Conservation (phyloP, 2,113 vertebrate genomes). For the Leiothrix lutea region DNA sequence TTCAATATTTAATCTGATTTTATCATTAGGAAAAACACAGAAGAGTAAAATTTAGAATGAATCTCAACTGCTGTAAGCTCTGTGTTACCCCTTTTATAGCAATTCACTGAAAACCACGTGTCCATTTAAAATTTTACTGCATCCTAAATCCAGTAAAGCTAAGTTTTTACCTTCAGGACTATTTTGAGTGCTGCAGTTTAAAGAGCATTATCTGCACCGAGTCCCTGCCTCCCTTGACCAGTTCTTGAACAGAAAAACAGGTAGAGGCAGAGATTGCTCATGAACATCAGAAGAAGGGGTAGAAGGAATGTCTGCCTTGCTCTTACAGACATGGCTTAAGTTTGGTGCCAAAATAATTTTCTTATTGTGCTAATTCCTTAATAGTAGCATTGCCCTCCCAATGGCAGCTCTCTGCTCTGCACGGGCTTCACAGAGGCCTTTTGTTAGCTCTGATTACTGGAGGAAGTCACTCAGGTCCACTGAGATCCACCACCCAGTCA, state of each 20-base stretch:
- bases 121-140: background rate
- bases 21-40: background rate
- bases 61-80: background rate
- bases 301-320: background rate
- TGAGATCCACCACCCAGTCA: background rate
- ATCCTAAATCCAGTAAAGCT: background rate
- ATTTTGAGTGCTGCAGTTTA: background rate
- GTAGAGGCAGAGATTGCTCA: background rate
- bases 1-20: background rate
- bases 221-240: background rate
- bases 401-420: background rate
- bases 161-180: background rate
- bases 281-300: background rate
- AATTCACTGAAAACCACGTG: background rate
- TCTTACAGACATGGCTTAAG: background rate
- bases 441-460: background rate
- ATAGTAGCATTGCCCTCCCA: accelerated
- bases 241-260: background rate
- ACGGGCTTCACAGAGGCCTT: background rate
- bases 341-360: background rate
- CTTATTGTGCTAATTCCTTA: background rate
- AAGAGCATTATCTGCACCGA: background rate
- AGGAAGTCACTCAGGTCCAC: background rate
- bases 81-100: background rate
- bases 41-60: background rate